These are phyloP conservation scores for Adoxophyes honmai DNA, from an alignment of 1,140 invertebrate genomes.

Conservation along the genomic window DNA sequence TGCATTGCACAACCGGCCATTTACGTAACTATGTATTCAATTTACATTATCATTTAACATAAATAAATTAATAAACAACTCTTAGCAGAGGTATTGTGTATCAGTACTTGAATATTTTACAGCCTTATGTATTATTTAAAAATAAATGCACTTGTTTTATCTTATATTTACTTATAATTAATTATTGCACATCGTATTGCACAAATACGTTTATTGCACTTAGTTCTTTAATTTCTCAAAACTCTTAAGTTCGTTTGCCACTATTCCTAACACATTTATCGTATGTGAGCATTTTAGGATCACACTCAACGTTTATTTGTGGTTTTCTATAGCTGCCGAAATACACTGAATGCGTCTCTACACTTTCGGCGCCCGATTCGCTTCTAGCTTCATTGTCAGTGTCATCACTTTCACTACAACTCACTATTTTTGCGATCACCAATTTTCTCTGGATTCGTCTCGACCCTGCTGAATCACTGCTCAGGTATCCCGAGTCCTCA, in stretches of 20 bases:
- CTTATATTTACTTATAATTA: constrained; percentile 9
- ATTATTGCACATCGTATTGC: constrained; percentile 36
- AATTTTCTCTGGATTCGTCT: constrained; percentile 57
- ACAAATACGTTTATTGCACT: constrained; percentile 21
- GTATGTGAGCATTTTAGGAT: constrained; percentile 20
- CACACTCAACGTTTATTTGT: constrained; percentile 32
- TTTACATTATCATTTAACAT: constrained; percentile 22
- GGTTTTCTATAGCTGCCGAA: constrained; percentile 79
- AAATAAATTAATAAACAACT: constrained; percentile 19
- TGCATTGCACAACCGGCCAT: constrained; percentile 70
- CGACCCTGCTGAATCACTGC: constrained; percentile 83
- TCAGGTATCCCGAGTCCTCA: constrained; percentile 86
- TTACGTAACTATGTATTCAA: constrained; percentile 16
- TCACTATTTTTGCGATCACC: constrained; percentile 63
- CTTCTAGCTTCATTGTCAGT: constrained; percentile 88
- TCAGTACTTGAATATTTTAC: constrained; percentile 13
- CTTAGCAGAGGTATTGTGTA: constrained; percentile 15
- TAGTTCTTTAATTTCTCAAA: constrained; percentile 18
- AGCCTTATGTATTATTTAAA: neutral
- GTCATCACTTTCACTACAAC: constrained; percentile 82
- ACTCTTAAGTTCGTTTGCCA: constrained; percentile 32
- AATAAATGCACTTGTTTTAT: neutral
- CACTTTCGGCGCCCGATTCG: constrained; percentile 90
- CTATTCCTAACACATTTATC: constrained; percentile 39
- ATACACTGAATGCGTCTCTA: constrained; percentile 90